Base-by-base conservation (phyloP, 2,888 invertebrate species). In the Cryptus viduatorius region DNA sequence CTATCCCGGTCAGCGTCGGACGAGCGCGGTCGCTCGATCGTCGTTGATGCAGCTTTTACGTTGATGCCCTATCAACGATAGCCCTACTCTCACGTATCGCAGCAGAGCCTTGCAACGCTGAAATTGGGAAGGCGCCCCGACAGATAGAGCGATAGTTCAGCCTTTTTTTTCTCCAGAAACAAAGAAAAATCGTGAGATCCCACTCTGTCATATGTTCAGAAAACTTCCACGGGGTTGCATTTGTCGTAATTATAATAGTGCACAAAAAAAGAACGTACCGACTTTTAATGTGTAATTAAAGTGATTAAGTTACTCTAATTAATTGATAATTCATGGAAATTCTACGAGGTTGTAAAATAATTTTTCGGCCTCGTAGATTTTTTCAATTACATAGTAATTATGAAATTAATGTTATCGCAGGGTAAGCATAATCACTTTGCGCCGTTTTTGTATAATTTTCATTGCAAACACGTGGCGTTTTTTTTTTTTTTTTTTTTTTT, bases 31-130 rank as follows among this genome's bases (percentile, higher is more conserved):
- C 24, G 19, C 56, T 42, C 53, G 53, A 56, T 59, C 76, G 56
- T 65, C 81, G 75, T 75, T 76, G 75, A 79, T 83, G 83, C 75
- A 68, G 73, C 73, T 50, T 24, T 56, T 56, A 65, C n/a, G 59
- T 53, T 37, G 71, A 50, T 67, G 46, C 56, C 56, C 78, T 53
- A 44, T 69, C 31, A 61, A 42, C 48, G 48, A 44, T 69, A 53
- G 31, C 12, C 67, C 56, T 68, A 61, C 24, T 73, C 68, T 67
- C 37, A 37, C 68, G 68, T 16, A 42, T 79, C 71, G 65, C 64
- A 7, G 4, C 76, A 65, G 46, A 64, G 75, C 64, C 24, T 14
- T 14, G 44, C 42, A 83, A 79, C 61, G 50, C 76, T 67, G 71
- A 67, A 42, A 42, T 67, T 50, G 48, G 64, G 8, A 37, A 79